Evolutionary conservation across 2,797 vertebrate genomes (phyloP).

Genomic region (Sebastolobus alascanus): DNA sequence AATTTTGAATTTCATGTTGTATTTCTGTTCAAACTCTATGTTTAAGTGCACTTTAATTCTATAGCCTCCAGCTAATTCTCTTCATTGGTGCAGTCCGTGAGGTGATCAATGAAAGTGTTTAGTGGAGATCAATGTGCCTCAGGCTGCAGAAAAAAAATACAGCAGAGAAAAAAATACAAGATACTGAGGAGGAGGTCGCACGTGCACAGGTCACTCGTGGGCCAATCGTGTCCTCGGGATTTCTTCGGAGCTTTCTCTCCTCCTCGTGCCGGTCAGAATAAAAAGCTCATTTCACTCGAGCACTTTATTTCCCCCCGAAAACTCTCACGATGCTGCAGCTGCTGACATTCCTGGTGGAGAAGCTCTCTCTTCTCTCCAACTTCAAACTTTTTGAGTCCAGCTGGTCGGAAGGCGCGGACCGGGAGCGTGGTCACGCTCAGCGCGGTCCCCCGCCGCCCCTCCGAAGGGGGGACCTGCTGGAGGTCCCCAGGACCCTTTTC

Average conservation of each 20-base stretch:
- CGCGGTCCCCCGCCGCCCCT: slow-evolving; percentile 65
- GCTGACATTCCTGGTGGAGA: slow-evolving; percentile 85
- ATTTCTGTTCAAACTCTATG: background rate
- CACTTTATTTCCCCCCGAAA: background rate
- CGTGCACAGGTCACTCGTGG: slow-evolving; percentile 46
- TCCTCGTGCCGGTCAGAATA: slow-evolving; percentile 66
- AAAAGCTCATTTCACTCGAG: slow-evolving; percentile 42
- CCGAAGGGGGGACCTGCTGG: slow-evolving; percentile 91
- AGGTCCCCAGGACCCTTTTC: slow-evolving; percentile 93
- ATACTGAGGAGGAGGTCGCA: slow-evolving; percentile 22
- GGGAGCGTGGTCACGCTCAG: slow-evolving; percentile 19
- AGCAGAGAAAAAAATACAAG: background rate
- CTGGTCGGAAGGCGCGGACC: slow-evolving; percentile 35
- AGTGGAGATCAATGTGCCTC: background rate
- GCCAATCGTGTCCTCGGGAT: slow-evolving; percentile 61
- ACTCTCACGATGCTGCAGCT: slow-evolving; percentile 81
- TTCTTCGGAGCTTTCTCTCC: slow-evolving; percentile 42
- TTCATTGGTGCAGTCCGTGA: background rate
- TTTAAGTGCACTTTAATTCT: background rate
- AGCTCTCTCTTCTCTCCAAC: slow-evolving; percentile 86
- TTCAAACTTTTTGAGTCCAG: slow-evolving; percentile 80
- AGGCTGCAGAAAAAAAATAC: background rate
- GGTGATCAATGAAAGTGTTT: background rate
- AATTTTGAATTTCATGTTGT: background rate
- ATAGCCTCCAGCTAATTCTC: background rate